Evolutionary conservation across 2,888 invertebrate species (phyloP).

Genomic region (Diarsia rubi): DNA sequence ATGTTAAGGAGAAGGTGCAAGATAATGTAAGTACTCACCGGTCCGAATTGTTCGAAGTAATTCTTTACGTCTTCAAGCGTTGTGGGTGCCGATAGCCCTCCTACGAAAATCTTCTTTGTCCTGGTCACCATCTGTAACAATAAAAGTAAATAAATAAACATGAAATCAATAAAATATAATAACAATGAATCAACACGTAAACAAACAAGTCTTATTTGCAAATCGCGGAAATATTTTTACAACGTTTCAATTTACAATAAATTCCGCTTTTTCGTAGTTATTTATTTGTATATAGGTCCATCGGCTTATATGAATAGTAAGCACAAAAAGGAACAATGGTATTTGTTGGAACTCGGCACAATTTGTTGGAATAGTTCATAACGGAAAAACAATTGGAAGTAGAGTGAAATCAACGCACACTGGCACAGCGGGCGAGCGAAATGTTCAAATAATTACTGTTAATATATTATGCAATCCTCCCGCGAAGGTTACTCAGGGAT

Average conservation of each 20-base stretch:
- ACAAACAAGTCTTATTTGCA: slow-evolving; percentile 40
- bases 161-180: slow-evolving; percentile 17
- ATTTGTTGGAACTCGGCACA: slow-evolving; percentile 51
- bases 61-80: slow-evolving; percentile 99
- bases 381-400: slow-evolving; percentile 78
- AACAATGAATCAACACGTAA: slow-evolving; percentile 33
- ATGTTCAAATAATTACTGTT: slow-evolving; percentile 85
- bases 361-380: slow-evolving; percentile 62
- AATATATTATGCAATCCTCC: slow-evolving; percentile 86
- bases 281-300: slow-evolving; percentile 38
- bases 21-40: slow-evolving; percentile 93
- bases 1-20: slow-evolving; percentile 29
- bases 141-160: slow-evolving; percentile 48
- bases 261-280: slow-evolving; percentile 42
- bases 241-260: slow-evolving; percentile 39
- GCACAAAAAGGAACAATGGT: slow-evolving; percentile 26
- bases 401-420: slow-evolving; percentile 70
- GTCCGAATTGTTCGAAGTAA: slow-evolving; percentile 99
- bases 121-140: slow-evolving; percentile 99
- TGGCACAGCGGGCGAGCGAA: slow-evolving; percentile 72
- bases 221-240: slow-evolving; percentile 31
- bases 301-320: slow-evolving; percentile 35
- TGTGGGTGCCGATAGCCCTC: slow-evolving; percentile 99
- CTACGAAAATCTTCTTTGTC: slow-evolving; percentile 99
- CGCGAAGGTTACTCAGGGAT: slow-evolving; percentile 75